Evolutionary conservation across 1,140 invertebrate species (phyloP), one percentile per base, ranked within the genome.

Genomic region (Frieseomelitta varia): DNA sequence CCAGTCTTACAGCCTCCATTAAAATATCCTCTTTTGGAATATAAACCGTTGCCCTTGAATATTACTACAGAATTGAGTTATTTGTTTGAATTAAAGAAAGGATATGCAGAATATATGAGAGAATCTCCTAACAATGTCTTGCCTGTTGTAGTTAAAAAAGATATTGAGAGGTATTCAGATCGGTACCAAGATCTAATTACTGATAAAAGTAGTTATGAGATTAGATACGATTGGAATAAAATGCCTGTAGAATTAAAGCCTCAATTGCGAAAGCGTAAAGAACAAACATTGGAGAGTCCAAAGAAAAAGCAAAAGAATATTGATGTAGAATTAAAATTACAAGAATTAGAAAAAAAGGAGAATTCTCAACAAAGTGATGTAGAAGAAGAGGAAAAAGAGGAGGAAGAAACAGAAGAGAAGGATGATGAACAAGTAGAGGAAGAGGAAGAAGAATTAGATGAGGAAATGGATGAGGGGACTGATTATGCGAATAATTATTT

Each of bases 401-500:
- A 96, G 12, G 95, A 95, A n/a, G 95, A 95, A 14, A 93, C 95
- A n/a, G 95, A 95, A 79, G 94, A 95, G 39, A 93, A 95, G 68
- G 95, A 95, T 72, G 86, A 94, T 83, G 91, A 65, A 15, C 63
- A 65, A 1, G 15, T 15, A 17, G 63, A 65, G 15, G 63, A 65
- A 2, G 63, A 95, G 27, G 94, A 95, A n/a, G 95, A 96, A 1
- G 95, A 96, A 39, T 68, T 94, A 39, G 96, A 97, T 85, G 96
- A 96, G 85, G 96, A 97, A 91, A 97, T 97, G 96, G 63, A 65
- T 30, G 63, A 65, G 1, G 63, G 63, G 30, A 97, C 97, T 24
- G 97, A 97, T 93, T 98, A 98, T 94, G 96, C 96, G 3, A 97
- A 97, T 89, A 97, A 96, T 92, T 98, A 98, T 91, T 98, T 98